A percentile compares a stretch with the other conserved stretches of the same genome.
These are phyloP conservation scores for Anomalospiza imberbis DNA, from an alignment of 2,797 vertebrate genomes.

Conservation along the genomic window DNA sequence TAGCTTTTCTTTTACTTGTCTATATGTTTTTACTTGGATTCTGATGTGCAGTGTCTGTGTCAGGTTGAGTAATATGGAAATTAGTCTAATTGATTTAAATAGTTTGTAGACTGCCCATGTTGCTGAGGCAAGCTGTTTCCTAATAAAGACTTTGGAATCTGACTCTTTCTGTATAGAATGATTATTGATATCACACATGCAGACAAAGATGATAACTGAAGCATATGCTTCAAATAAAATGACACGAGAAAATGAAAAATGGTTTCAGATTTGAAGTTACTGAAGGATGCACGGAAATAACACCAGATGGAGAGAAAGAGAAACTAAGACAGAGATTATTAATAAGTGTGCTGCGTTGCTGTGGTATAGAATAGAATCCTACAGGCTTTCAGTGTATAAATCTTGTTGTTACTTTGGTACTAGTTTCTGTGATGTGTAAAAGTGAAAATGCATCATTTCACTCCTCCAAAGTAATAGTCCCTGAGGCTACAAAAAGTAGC, in stretches of 20 bases:
- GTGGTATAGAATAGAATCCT: background rate
- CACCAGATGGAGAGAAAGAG: constrained; percentile 50
- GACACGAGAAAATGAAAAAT: constrained; percentile 40
- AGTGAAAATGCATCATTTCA: background rate
- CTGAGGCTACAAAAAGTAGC: background rate
- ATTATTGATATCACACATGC: constrained; percentile 47
- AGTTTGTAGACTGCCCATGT: constrained; percentile 41
- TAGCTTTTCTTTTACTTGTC: background rate
- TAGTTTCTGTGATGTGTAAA: background rate
- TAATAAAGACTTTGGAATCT: constrained; percentile 39
- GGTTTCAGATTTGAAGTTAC: constrained; percentile 24
- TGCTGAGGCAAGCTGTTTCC: constrained; percentile 46
- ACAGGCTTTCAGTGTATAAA: background rate
- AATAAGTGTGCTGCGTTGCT: background rate
- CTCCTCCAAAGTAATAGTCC: background rate
- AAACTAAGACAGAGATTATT: constrained; percentile 12
- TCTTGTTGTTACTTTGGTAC: background rate
- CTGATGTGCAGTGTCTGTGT: background rate
- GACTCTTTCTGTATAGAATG: constrained; percentile 20
- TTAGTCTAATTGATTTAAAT: constrained; percentile 40
- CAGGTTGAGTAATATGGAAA: constrained; percentile 46
- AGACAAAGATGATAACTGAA: constrained; percentile 49
- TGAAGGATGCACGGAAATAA: background rate
- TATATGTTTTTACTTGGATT: background rate
- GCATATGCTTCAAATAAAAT: constrained; percentile 51